Conservation (phyloP, 2,797 vertebrate genomes). For the Monodelphis domestica region DNA sequence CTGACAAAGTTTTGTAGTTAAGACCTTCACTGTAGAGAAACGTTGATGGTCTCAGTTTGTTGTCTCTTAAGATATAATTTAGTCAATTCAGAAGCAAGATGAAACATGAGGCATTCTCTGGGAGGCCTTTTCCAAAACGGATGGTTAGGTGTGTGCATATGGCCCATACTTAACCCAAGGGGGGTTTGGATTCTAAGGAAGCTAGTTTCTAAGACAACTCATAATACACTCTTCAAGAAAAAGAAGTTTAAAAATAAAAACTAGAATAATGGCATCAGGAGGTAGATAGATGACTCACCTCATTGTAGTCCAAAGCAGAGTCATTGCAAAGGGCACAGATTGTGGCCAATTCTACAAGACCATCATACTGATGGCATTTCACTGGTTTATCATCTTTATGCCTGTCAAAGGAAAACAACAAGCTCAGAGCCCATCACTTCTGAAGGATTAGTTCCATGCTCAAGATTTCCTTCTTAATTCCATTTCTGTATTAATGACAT, state of each 20-base stretch:
- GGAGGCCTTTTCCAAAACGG: too few species aligned
- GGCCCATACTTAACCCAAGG: not conserved
- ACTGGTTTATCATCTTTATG: slow-evolving; percentile 91
- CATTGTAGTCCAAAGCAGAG: slow-evolving; percentile 98
- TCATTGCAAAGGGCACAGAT: slow-evolving; percentile 98
- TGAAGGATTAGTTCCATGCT: too few species aligned
- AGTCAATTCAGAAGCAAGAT: not conserved
- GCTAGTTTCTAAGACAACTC: slow-evolving; percentile 23
- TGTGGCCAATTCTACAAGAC: slow-evolving; percentile 94
- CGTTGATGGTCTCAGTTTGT: too few species aligned
- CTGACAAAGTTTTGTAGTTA: not conserved
- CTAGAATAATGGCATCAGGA: too few species aligned
- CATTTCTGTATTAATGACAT: not conserved
- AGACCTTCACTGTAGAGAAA: not conserved
- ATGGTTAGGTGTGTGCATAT: too few species aligned
- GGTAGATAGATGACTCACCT: slow-evolving; percentile 87
- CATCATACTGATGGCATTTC: slow-evolving; percentile 91
- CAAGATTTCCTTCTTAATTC: not conserved
- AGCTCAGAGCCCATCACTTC: not conserved
- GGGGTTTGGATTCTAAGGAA: slow-evolving; percentile 48
- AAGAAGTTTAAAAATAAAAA: not conserved
- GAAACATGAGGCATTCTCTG: not conserved
- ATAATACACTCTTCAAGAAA: slow-evolving; percentile 6
- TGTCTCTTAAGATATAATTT: not conserved
- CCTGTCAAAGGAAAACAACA: slow-evolving; percentile 83